These are phyloP conservation scores for Labrus mixtus DNA, from an alignment of 2,113 vertebrate species.

Conservation along the genomic window DNA sequence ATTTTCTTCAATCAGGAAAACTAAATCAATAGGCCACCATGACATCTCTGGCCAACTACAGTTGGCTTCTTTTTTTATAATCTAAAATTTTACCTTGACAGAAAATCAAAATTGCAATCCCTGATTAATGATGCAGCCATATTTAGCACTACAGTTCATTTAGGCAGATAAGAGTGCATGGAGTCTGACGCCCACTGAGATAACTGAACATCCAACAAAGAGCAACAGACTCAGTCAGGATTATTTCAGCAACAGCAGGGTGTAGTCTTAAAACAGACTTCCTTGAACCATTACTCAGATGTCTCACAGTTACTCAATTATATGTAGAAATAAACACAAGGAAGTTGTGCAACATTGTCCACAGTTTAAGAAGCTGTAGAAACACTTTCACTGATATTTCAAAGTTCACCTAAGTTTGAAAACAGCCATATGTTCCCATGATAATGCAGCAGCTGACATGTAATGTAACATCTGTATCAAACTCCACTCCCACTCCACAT, in stretches of 20 bases:
- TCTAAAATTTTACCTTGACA: too few species aligned
- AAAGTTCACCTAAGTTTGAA: too few species aligned
- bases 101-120: too few species aligned
- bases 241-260: background rate
- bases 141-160: background rate
- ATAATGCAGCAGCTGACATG: background rate
- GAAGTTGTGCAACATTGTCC: background rate
- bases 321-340: background rate
- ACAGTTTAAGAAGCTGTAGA: background rate
- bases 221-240: background rate
- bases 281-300: background rate
- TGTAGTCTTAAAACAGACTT: background rate
- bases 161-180: background rate
- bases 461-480: background rate
- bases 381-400: background rate
- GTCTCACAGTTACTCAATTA: background rate
- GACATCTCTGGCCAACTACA: too few species aligned
- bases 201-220: too few species aligned
- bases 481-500: background rate
- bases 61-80: too few species aligned
- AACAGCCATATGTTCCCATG: background rate
- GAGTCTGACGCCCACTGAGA: too few species aligned
- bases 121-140: too few species aligned
- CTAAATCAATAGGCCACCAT: too few species aligned
- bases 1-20: too few species aligned